A percentile compares a stretch with the other conserved stretches of the same genome.
Evolutionary conservation across 1,140 invertebrate genomes (phyloP).

Genomic region (Proales similis): DNA sequence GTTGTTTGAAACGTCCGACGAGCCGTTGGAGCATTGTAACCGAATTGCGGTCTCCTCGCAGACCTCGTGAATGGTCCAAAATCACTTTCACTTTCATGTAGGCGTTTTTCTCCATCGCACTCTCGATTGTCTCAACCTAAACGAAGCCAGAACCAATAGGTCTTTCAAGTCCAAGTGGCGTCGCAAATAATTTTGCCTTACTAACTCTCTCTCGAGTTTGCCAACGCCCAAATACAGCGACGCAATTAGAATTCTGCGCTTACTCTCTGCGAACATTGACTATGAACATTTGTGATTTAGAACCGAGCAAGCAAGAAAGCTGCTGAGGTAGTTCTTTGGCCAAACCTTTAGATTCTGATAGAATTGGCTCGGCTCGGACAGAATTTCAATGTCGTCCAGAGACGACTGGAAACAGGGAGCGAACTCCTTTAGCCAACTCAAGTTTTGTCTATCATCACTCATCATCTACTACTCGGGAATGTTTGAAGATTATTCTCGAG

Average conservation of each 20-base stretch:
- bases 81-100: conserved; percentile 71
- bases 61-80: conserved; percentile 81
- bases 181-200: conserved; percentile 59
- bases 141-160: conserved; percentile 39
- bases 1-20: conserved; percentile 46
- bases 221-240: conserved; percentile 90
- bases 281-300: conserved; percentile 56
- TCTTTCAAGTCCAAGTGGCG: conserved; percentile 55
- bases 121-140: conserved; percentile 47
- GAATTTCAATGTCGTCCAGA: conserved; percentile 39
- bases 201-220: conserved; percentile 69
- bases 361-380: conserved; percentile 48
- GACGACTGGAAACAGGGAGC: conserved; percentile 4
- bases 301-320: conserved; percentile 33
- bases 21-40: conserved; percentile 69
- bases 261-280: conserved; percentile 63
- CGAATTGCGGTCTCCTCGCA: conserved; percentile 58
- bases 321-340: conserved; percentile 41
- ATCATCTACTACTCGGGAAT: too few relatives aligned
- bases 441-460: too few relatives aligned
- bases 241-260: conserved; percentile 72
- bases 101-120: conserved; percentile 40
- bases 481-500: too few relatives aligned
- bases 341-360: conserved; percentile 45
- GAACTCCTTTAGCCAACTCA: conserved; percentile 4